Conservation (phyloP, 2,888 invertebrate genomes). For the Eupeodes latifasciatus region DNA sequence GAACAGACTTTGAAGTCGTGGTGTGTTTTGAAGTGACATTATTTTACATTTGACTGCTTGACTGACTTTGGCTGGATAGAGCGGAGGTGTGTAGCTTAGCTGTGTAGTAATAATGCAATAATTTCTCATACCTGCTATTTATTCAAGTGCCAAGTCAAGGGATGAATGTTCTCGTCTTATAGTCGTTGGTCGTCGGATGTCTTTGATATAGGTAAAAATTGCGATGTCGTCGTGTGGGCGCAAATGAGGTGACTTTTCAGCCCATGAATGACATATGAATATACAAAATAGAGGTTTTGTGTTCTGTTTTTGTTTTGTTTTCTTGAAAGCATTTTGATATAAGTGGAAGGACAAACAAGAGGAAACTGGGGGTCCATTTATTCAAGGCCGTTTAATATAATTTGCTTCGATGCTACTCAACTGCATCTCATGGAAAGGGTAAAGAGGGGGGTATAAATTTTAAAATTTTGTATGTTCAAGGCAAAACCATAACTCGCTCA, state of each 20-base stretch:
- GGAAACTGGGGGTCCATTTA: slow-evolving; percentile 41
- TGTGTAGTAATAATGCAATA: slow-evolving; percentile 25
- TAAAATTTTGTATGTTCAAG: slow-evolving; percentile 28
- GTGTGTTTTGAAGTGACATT: slow-evolving; percentile 38
- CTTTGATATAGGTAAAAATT: background rate
- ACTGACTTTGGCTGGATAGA: slow-evolving; percentile 22
- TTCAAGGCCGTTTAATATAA: slow-evolving; percentile 41
- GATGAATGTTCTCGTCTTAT: slow-evolving; percentile 1
- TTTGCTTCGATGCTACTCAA: background rate
- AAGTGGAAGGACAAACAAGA: slow-evolving; percentile 47
- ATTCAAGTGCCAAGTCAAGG: background rate
- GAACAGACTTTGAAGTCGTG: slow-evolving; percentile 47
- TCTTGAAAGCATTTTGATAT: slow-evolving; percentile 17
- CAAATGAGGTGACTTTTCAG: slow-evolving; percentile 41
- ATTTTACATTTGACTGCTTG: slow-evolving; percentile 43
- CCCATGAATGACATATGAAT: background rate
- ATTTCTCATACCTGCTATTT: background rate
- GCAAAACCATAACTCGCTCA: slow-evolving; percentile 17
- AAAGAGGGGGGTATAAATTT: slow-evolving; percentile 25
- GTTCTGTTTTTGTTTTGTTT: slow-evolving; percentile 36
- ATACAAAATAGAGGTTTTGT: background rate
- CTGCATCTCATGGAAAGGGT: background rate
- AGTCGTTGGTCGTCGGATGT: background rate
- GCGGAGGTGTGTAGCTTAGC: background rate
- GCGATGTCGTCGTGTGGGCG: background rate